Evolutionary conservation across 1,140 invertebrate species (phyloP).

Genomic region (Plutomurus gul): DNA sequence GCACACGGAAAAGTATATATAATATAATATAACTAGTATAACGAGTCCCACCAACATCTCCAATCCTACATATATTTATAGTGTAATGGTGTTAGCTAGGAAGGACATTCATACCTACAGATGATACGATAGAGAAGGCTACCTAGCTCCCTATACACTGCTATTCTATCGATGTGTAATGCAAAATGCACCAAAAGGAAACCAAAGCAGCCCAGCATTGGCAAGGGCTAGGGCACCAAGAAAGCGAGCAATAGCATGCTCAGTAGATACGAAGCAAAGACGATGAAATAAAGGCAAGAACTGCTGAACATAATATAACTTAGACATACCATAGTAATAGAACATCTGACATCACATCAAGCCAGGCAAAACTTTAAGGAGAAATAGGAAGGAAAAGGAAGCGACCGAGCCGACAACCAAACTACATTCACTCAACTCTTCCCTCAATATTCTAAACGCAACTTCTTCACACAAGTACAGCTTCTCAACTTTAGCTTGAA

Average conservation of each 20-base stretch:
- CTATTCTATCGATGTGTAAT: conserved; percentile 23
- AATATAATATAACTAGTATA: conserved; percentile 6
- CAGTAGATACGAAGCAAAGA: conserved; percentile 14
- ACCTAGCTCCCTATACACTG: neutral
- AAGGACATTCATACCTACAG: neutral
- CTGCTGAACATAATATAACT: neutral
- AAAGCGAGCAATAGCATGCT: conserved; percentile 21
- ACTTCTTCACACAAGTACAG: conserved; percentile 9
- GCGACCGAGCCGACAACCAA: neutral
- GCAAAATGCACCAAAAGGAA: conserved; percentile 16
- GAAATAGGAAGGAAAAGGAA: conserved; percentile 27
- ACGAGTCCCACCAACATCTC: neutral
- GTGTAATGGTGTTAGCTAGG: neutral
- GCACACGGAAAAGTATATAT: neutral
- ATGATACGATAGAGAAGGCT: neutral
- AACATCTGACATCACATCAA: conserved; percentile 2
- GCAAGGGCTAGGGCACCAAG: conserved; percentile 19
- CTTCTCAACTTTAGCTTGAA: neutral
- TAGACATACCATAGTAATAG: neutral
- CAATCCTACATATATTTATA: neutral
- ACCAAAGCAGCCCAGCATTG: conserved; percentile 3
- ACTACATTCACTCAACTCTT: neutral
- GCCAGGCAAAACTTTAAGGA: neutral
- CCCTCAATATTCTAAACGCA: neutral
- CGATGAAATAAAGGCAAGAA: neutral